phyloP scores from a whole-genome alignment of 2,113 vertebrate species.

The Coregonus clupeaformis region DNA sequence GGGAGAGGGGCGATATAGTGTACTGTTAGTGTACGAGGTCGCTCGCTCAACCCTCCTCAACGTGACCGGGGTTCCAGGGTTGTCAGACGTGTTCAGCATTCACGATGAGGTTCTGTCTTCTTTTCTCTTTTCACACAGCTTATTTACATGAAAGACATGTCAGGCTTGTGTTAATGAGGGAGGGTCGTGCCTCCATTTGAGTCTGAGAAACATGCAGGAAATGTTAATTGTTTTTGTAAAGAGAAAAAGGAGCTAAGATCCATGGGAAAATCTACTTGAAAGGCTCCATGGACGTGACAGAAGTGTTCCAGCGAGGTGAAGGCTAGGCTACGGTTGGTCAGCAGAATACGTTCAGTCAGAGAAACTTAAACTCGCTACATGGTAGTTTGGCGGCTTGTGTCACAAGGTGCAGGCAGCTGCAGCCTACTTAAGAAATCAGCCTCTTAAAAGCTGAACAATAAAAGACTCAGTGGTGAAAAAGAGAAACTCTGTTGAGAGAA shows the following conservation, averaged over 20 bases:
- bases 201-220: slow-evolving; percentile 34
- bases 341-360: slow-evolving; percentile 52
- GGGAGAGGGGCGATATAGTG: slow-evolving; percentile 4
- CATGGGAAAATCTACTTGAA: slow-evolving; percentile 60
- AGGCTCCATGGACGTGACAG: slow-evolving; percentile 33
- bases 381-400: slow-evolving; percentile 46
- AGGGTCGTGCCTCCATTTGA: slow-evolving; percentile 11
- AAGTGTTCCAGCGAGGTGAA: slow-evolving; percentile 20
- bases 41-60: slow-evolving; percentile 3
- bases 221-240: slow-evolving; percentile 60
- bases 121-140: slow-evolving; percentile 15
- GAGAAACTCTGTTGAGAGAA: slow-evolving; percentile 45
- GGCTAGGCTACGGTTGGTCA: no score
- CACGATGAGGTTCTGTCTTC: slow-evolving; percentile 9
- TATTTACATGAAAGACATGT: slow-evolving; percentile 43
- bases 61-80: slow-evolving; percentile 10
- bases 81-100: slow-evolving; percentile 30
- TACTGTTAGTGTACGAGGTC: slow-evolving; percentile 17
- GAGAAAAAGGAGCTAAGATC: slow-evolving; percentile 37
- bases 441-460: not conserved
- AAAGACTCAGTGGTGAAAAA: slow-evolving; percentile 9
- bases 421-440: slow-evolving; percentile 35
- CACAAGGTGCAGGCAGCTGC: slow-evolving; percentile 29
- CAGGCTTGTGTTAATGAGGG: slow-evolving; percentile 28
- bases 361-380: slow-evolving; percentile 38